phyloP scores from a whole-genome alignment of 2,888 invertebrate genomes.

The Parnassius apollo region DNA sequence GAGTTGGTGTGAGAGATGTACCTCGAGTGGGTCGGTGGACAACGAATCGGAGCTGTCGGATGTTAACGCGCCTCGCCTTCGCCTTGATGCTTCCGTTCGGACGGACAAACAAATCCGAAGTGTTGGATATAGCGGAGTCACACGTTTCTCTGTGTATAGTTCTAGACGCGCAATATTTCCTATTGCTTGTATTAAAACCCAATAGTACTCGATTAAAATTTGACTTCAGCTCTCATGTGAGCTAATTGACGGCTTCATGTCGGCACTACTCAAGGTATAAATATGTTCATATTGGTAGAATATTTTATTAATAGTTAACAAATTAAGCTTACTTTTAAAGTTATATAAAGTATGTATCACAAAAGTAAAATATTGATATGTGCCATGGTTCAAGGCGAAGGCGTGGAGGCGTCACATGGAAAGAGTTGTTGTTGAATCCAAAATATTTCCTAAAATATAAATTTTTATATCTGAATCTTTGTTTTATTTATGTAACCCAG shows the following conservation, averaged over 20 bases:
- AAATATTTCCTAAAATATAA: constrained; percentile 82
- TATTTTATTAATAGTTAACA: no score
- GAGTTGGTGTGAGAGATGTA: constrained; percentile 33
- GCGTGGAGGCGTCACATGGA: constrained; percentile 46
- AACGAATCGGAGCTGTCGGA: constrained; percentile 5
- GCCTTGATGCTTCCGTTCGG: constrained; percentile 3
- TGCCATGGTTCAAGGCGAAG: constrained; percentile 61
- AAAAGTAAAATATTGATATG: constrained; percentile 37
- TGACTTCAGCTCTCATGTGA: background rate
- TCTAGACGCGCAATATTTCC: background rate
- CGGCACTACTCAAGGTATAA: no score
- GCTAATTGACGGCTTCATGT: no score
- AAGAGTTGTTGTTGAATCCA: constrained; percentile 75
- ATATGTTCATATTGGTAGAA: no score
- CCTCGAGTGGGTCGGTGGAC: constrained; percentile 64
- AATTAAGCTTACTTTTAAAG: no score
- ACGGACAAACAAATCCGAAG: background rate
- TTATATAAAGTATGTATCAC: no score
- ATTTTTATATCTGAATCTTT: constrained; percentile 76
- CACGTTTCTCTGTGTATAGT: background rate
- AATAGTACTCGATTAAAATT: background rate
- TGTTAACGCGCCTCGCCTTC: constrained; percentile 11
- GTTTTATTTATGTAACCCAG: constrained; percentile 47
- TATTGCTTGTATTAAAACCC: background rate
- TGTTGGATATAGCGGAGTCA: background rate